These are phyloP conservation scores for Chelonoidis abingdonii DNA, from an alignment of 2,113 vertebrate species.

Conservation along the genomic window DNA sequence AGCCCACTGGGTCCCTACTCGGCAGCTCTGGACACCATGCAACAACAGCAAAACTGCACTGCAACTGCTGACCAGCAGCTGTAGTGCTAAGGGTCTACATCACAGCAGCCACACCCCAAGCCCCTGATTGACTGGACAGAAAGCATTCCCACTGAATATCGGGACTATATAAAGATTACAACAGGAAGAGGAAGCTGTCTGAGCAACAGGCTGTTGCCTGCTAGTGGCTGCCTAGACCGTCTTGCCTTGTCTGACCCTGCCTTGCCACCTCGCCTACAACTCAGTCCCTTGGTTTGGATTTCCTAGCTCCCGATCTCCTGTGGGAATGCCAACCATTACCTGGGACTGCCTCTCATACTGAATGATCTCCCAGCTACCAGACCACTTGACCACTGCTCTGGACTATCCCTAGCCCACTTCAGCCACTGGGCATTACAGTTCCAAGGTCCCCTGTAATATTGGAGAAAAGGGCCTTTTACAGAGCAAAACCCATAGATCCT, in stretches of 20 bases:
- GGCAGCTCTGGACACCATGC: too few relatives aligned
- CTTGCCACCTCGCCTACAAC: background rate
- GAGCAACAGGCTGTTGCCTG: background rate
- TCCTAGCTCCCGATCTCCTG: background rate
- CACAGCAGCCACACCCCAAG: background rate
- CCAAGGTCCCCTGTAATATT: too few relatives aligned
- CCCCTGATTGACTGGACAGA: background rate
- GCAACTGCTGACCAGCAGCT: background rate
- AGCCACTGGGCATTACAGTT: too few relatives aligned
- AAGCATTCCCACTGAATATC: background rate
- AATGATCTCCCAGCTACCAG: too few relatives aligned
- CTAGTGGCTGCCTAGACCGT: background rate
- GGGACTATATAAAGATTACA: background rate
- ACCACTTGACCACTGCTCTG: too few relatives aligned
- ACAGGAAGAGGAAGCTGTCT: background rate
- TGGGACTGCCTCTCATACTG: background rate
- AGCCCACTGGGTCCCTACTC: too few relatives aligned
- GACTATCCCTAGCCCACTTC: too few relatives aligned
- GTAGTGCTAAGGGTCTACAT: background rate
- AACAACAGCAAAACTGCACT: too few relatives aligned
- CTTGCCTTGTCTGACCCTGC: background rate
- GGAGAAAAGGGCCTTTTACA: constrained; percentile 32
- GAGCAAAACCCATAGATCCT: background rate
- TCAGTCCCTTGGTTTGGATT: background rate
- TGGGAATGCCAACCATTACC: background rate